Evolutionary conservation across 2,888 invertebrate genomes (phyloP).

Genomic region (Eupithecia insigniata): DNA sequence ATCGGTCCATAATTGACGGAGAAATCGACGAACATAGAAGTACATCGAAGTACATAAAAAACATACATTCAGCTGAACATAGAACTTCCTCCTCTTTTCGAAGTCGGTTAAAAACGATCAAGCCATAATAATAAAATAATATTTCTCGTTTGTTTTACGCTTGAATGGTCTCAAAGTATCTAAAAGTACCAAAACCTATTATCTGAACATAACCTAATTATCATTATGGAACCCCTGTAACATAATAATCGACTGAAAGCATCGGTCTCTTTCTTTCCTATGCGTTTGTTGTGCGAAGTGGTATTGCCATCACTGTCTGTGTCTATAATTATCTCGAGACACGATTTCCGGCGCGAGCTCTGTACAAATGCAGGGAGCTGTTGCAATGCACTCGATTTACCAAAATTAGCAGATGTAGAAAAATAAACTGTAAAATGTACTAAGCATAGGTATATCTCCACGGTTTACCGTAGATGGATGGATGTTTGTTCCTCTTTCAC

Average conservation of each 20-base stretch:
- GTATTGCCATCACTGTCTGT: conserved; percentile 65
- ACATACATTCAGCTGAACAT: too few relatives aligned
- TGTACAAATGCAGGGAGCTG: conserved; percentile 51
- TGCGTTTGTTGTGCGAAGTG: conserved; percentile 45
- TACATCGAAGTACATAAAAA: too few relatives aligned
- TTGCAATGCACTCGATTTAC: conserved; percentile 62
- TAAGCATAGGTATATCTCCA: background rate
- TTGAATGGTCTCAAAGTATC: conserved; percentile 10
- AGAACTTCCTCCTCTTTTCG: too few relatives aligned
- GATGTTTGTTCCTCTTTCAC: too few relatives aligned
- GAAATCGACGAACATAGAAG: too few relatives aligned
- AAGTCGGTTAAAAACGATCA: background rate
- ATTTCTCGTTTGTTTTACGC: conserved; percentile 14
- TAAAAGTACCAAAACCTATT: conserved; percentile 23
- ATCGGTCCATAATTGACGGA: too few relatives aligned
- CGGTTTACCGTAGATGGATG: too few relatives aligned
- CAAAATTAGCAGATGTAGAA: conserved; percentile 55
- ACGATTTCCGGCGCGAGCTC: conserved; percentile 75
- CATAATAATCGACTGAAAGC: conserved; percentile 48
- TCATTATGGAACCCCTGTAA: conserved; percentile 40
- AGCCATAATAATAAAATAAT: background rate
- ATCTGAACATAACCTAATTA: conserved; percentile 59
- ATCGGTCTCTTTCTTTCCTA: conserved; percentile 52
- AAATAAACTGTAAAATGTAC: background rate
- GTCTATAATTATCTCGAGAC: conserved; percentile 76